These are phyloP conservation scores for Lepidotrigona ventralis DNA, from an alignment of 1,140 invertebrate species.

Conservation along the genomic window DNA sequence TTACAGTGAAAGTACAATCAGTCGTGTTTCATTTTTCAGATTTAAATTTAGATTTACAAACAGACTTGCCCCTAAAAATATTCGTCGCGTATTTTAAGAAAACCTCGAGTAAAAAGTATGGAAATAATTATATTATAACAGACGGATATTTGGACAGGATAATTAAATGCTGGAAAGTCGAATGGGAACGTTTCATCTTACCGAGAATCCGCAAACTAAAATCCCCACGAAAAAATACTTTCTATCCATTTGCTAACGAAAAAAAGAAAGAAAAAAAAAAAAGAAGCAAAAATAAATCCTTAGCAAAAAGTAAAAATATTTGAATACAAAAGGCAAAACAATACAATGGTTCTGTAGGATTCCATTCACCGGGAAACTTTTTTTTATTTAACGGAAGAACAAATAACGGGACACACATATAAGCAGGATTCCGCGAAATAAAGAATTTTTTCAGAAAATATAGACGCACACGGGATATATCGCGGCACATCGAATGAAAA, in stretches of 20 bases:
- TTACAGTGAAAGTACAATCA: background rate
- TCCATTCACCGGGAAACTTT: background rate
- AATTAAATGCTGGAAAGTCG: background rate
- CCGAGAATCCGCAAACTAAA: background rate
- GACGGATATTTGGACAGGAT: no score
- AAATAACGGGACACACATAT: background rate
- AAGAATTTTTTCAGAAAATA: background rate
- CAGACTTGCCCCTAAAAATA: background rate
- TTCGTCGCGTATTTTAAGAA: background rate
- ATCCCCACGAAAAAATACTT: background rate
- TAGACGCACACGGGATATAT: background rate
- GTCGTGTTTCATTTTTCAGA: background rate
- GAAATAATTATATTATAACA: no score
- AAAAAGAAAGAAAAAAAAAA: no score
- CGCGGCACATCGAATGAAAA: background rate
- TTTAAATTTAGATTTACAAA: constrained; percentile 7
- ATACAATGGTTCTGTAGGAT: background rate
- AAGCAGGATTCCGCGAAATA: background rate
- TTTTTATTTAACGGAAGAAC: background rate
- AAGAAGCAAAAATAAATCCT: background rate
- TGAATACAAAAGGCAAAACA: background rate
- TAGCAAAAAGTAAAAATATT: constrained; percentile 1
- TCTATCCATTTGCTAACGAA: background rate
- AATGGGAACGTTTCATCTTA: background rate
- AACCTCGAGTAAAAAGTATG: background rate